These are phyloP conservation scores for Rhamphomyia laevipes DNA, from an alignment of 2,888 invertebrate genomes.

Conservation along the genomic window DNA sequence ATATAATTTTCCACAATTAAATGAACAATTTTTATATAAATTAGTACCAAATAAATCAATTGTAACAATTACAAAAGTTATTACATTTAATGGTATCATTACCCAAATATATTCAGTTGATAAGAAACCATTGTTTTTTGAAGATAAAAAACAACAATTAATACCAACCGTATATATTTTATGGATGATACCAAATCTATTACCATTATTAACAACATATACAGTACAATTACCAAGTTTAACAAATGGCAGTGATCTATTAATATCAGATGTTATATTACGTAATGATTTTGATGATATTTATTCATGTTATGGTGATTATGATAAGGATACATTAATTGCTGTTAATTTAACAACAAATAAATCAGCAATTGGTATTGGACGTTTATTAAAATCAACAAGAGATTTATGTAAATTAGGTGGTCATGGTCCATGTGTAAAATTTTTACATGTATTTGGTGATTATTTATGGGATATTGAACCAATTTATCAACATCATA, in stretches of 20 bases:
- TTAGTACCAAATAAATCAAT: too few species aligned
- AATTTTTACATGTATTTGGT: constrained; percentile 62
- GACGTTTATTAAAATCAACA: constrained; percentile 58
- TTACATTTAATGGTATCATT: constrained; percentile 51
- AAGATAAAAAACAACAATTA: constrained; percentile 31
- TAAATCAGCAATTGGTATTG: constrained; percentile 64
- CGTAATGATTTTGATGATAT: constrained; percentile 26
- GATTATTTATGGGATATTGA: constrained; percentile 67
- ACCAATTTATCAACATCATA: constrained; percentile 39
- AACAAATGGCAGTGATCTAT: constrained; percentile 56
- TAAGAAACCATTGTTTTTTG: constrained; percentile 65
- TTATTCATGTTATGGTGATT: constrained; percentile 37
- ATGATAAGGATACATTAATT: constrained; percentile 48
- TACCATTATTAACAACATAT: constrained; percentile 63
- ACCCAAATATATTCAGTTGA: constrained; percentile 63
- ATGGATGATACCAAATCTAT: constrained; percentile 61
- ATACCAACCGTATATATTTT: constrained; percentile 59
- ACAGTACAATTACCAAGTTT: constrained; percentile 50
- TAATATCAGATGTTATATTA: constrained; percentile 48
- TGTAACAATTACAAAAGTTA: constrained; percentile 42
- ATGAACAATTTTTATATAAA: too few species aligned
- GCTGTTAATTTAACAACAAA: constrained; percentile 63
- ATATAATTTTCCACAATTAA: constrained; percentile 44
- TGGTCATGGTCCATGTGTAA: constrained; percentile 56
- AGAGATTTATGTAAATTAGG: constrained; percentile 63